A percentile compares a stretch with the other conserved stretches of the same genome.
These are phyloP conservation scores for Aulostomus chinensis DNA, from an alignment of 2,797 vertebrate genomes.

Conservation along the genomic window DNA sequence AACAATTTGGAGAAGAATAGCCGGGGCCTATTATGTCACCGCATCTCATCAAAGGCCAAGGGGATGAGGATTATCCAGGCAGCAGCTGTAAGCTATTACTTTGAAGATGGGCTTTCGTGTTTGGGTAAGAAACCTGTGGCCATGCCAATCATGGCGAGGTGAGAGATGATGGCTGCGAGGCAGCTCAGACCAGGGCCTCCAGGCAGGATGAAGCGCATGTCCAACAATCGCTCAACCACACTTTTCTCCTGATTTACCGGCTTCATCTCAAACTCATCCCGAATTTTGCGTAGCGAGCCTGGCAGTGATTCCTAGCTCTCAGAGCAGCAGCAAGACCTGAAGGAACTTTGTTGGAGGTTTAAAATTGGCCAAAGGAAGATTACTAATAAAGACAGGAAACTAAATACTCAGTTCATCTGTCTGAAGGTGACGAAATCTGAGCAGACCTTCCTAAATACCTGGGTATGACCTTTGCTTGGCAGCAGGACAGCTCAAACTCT, in stretches of 20 bases:
- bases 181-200: slow-evolving; percentile 71
- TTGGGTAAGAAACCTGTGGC: slow-evolving; percentile 72
- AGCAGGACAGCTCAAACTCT: too few relatives aligned
- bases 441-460: too few relatives aligned
- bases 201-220: slow-evolving; percentile 31
- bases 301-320: too few relatives aligned
- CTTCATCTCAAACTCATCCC: slow-evolving; percentile 28
- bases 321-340: too few relatives aligned
- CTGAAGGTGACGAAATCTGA: too few relatives aligned
- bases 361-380: too few relatives aligned
- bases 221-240: slow-evolving; percentile 32
- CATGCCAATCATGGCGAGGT: slow-evolving; percentile 86
- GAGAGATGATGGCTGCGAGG: slow-evolving; percentile 78
- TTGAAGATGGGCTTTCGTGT: slow-evolving; percentile 86
- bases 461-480: too few relatives aligned
- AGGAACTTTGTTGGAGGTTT: too few relatives aligned
- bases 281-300: slow-evolving; percentile 4
- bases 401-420: too few relatives aligned
- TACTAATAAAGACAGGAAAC: too few relatives aligned
- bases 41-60: slow-evolving; percentile 83
- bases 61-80: slow-evolving; percentile 84
- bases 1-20: slow-evolving; percentile 85
- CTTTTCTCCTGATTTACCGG: too few relatives aligned
- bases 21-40: slow-evolving; percentile 84
- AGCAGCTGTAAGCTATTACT: slow-evolving; percentile 95